Percentiles rank a stretch among this genome's conserved stretches.
phyloP scores from a whole-genome alignment of 2,113 vertebrate species.

The Caracal caracal region DNA sequence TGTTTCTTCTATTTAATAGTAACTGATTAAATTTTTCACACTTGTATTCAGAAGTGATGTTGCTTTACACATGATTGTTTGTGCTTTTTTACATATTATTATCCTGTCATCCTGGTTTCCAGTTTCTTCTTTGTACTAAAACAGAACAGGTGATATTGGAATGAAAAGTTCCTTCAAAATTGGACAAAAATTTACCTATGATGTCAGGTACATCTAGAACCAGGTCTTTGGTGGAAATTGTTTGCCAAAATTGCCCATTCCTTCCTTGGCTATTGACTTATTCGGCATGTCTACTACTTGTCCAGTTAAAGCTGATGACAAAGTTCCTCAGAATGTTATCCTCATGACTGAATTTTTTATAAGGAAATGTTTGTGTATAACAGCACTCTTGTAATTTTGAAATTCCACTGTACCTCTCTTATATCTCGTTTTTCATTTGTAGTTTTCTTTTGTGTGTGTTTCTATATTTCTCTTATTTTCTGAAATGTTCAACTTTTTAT shows the following conservation, averaged over 20 bases:
- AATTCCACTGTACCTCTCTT: not conserved
- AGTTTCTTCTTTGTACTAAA: not conserved
- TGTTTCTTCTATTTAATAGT: not conserved
- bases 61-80: not conserved
- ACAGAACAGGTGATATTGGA: not conserved
- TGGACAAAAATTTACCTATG: not conserved
- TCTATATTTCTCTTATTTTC: not conserved
- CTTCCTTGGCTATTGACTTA: not conserved
- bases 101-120: not conserved
- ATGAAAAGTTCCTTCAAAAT: not conserved
- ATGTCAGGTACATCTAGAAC: not conserved
- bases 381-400: not conserved
- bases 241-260: not conserved
- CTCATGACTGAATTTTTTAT: not conserved
- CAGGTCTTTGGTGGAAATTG: not conserved
- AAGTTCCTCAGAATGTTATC: not conserved
- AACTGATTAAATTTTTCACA: not conserved
- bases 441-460: not conserved
- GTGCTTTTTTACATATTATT: not conserved
- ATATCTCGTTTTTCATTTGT: not conserved
- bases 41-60: not conserved
- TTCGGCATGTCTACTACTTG: not conserved
- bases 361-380: not conserved
- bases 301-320: not conserved
- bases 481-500: not conserved